Conservation (phyloP, 2,113 vertebrate genomes). For the Phalacrocorax carbo region DNA sequence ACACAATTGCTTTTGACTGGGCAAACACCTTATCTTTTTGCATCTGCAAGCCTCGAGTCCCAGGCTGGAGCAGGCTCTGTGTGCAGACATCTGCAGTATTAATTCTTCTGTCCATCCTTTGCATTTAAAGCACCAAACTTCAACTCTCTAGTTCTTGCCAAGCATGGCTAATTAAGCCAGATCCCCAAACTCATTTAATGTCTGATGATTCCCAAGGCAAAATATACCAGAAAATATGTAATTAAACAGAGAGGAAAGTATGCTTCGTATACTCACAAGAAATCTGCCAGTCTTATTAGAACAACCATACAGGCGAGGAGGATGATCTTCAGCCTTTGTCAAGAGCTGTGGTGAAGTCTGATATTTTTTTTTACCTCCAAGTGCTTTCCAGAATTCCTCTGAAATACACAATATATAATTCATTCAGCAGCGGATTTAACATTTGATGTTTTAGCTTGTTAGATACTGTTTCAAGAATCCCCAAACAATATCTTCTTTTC, state of each 20-base stretch:
- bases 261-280: constrained; percentile 74
- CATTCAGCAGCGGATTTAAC: background rate
- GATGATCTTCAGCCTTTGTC: constrained; percentile 70
- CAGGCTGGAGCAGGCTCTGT: background rate
- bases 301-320: constrained; percentile 85
- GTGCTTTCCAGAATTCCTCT: constrained; percentile 85
- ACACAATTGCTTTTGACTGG: background rate
- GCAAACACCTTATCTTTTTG: background rate
- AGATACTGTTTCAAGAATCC: background rate
- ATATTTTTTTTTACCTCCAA: constrained; percentile 85
- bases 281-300: constrained; percentile 92
- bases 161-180: background rate
- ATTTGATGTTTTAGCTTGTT: background rate
- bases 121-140: background rate
- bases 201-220: background rate
- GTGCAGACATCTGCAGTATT: background rate
- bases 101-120: background rate
- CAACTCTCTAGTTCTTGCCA: background rate
- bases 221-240: background rate
- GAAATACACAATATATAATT: constrained; percentile 28
- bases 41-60: background rate
- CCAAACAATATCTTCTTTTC: background rate
- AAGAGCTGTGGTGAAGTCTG: constrained; percentile 85
- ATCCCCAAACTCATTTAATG: background rate
- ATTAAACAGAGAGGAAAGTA: background rate